These are phyloP conservation scores for Drosophila sechellia DNA, from an alignment of 1,140 invertebrate genomes.

Conservation along the genomic window DNA sequence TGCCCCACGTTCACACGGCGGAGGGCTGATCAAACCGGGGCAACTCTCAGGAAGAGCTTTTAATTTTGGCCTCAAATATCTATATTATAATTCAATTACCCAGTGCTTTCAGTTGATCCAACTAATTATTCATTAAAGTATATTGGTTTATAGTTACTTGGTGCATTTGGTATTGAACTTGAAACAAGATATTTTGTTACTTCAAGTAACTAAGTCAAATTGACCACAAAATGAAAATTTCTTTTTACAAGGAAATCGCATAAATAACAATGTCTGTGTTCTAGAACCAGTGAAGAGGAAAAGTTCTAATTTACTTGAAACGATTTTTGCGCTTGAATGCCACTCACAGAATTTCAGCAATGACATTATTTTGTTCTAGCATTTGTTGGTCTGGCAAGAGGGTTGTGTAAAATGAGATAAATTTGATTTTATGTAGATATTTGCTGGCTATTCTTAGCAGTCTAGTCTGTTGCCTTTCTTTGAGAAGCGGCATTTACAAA, in stretches of 20 bases:
- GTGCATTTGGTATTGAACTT: too few species aligned
- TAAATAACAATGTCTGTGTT: neutral
- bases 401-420: constrained; percentile 23
- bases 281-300: neutral
- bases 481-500: constrained; percentile 33
- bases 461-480: constrained; percentile 39
- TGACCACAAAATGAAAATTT: too few species aligned
- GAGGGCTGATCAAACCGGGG: constrained; percentile 27
- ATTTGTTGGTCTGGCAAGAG: constrained; percentile 7
- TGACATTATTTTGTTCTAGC: constrained; percentile 26
- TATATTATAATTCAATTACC: neutral
- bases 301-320: constrained; percentile 53
- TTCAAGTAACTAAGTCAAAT: too few species aligned
- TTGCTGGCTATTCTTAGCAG: constrained; percentile 57
- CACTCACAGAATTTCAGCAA: constrained; percentile 3
- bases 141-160: too few species aligned
- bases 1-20: constrained; percentile 32
- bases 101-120: neutral
- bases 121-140: too few species aligned
- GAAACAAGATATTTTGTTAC: too few species aligned
- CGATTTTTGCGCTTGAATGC: neutral
- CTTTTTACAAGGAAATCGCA: neutral
- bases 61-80: neutral
- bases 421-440: constrained; percentile 58
- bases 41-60: neutral